phyloP scores from a whole-genome alignment of 2,113 vertebrate species.

The Vidua macroura region DNA sequence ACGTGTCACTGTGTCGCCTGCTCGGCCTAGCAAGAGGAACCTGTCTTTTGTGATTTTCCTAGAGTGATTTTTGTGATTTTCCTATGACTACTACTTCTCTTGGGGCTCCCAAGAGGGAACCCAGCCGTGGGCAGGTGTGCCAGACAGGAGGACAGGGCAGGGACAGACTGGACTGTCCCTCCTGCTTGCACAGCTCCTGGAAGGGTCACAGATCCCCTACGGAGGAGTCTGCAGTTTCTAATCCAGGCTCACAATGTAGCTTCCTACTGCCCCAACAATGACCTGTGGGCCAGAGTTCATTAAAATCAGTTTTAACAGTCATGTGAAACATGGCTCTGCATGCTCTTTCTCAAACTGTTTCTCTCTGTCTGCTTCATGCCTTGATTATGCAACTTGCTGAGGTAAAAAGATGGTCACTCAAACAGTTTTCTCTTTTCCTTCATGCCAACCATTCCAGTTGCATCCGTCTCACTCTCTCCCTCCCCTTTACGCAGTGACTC shows the following conservation, averaged over 20 bases:
- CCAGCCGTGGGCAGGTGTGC: not conserved
- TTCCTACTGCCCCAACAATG: not conserved
- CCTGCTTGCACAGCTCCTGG: not conserved
- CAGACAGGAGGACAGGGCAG: not conserved
- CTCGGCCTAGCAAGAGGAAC: not conserved
- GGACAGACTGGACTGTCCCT: not conserved
- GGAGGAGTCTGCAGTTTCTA: not conserved
- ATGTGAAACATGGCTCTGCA: not conserved
- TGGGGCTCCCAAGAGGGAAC: not conserved
- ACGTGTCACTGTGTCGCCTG: not conserved
- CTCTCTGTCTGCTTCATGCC: not conserved
- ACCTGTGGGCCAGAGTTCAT: not conserved
- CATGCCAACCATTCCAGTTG: not conserved
- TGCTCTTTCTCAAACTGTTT: not conserved
- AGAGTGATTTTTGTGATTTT: not conserved
- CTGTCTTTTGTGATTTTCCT: not conserved
- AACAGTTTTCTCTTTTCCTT: not conserved
- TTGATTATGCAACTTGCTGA: not conserved
- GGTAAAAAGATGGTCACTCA: not conserved
- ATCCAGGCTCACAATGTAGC: accelerated
- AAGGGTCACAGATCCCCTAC: not conserved
- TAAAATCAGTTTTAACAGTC: not conserved
- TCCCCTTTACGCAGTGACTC: constrained; percentile 81
- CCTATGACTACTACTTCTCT: not conserved
- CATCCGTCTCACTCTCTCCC: constrained; percentile 42